phyloP scores from a whole-genome alignment of 2,113 vertebrate species.

The Circaetus gallicus region DNA sequence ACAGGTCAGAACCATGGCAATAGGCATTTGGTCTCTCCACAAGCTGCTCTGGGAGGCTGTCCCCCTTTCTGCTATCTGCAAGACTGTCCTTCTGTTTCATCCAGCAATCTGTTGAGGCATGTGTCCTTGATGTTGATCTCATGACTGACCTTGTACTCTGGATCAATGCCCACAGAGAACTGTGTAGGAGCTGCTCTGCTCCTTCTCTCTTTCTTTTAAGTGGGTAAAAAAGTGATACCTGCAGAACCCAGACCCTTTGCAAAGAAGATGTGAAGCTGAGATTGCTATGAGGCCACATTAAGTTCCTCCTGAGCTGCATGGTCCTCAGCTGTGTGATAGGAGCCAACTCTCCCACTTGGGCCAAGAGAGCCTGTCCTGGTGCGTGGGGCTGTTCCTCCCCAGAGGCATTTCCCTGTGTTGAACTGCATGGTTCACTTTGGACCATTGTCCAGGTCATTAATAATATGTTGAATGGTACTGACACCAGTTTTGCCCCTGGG shows the following conservation, averaged over 20 bases:
- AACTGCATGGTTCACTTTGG: not conserved
- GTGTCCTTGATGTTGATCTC: slow-evolving; percentile 73
- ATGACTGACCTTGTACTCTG: slow-evolving; percentile 80
- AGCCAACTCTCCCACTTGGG: not conserved
- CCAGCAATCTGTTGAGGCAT: slow-evolving; percentile 60
- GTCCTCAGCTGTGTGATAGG: not conserved
- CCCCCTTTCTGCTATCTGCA: not conserved
- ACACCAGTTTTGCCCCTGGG: not conserved
- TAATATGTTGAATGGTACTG: not conserved
- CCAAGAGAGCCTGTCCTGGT: not conserved
- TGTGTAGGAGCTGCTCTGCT: slow-evolving; percentile 66
- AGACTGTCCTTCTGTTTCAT: not conserved
- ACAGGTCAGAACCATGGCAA: not conserved
- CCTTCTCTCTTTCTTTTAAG: not conserved
- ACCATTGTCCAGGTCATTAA: not conserved
- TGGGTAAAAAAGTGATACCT: not conserved
- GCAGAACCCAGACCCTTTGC: not conserved
- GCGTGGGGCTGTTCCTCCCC: rapidly evolving
- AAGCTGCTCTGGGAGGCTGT: not conserved
- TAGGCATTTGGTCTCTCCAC: not conserved
- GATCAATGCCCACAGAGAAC: slow-evolving; percentile 74
- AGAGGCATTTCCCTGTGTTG: not conserved
- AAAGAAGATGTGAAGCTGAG: not conserved
- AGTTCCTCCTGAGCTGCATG: not conserved
- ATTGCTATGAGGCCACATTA: rapidly evolving